Percentiles rank a stretch among this genome's conserved stretches.
Conservation (phyloP, 2,113 vertebrate genomes). For the Maylandia zebra region DNA sequence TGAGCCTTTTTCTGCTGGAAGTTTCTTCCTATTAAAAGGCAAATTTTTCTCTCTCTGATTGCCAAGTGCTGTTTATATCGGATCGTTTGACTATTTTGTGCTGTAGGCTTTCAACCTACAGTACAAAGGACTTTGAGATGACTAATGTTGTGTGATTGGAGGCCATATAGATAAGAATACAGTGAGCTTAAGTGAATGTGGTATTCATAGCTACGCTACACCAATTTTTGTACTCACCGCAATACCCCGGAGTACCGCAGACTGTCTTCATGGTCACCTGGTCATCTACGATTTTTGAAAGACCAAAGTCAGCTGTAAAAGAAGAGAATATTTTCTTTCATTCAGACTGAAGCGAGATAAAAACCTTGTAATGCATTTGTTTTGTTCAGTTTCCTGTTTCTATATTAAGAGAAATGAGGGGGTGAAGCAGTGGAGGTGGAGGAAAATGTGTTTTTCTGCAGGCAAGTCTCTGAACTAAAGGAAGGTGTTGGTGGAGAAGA, state of each 20-base stretch:
- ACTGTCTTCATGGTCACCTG: conserved; percentile 87
- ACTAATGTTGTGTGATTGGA: neutral
- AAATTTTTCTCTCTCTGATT: neutral
- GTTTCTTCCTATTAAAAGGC: neutral
- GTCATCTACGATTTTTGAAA: conserved; percentile 86
- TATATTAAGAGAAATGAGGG: neutral
- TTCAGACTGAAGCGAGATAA: neutral
- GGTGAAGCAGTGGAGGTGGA: neutral
- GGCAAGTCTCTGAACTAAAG: neutral
- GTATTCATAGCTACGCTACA: neutral
- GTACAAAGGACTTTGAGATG: neutral
- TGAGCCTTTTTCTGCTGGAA: neutral
- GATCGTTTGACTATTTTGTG: neutral
- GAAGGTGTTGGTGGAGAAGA: neutral
- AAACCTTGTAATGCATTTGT: neutral
- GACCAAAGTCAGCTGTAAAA: conserved; percentile 80
- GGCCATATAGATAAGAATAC: neutral
- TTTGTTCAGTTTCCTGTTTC: neutral
- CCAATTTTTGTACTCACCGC: conserved; percentile 66
- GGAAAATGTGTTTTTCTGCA: neutral
- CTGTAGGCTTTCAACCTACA: neutral
- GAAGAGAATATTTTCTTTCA: neutral
- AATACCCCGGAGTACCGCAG: conserved; percentile 86
- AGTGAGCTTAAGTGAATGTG: neutral
- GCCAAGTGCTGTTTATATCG: neutral